These are phyloP conservation scores for Poeciliopsis turrubarensis DNA, from an alignment of 2,113 vertebrate species.

Conservation along the genomic window DNA sequence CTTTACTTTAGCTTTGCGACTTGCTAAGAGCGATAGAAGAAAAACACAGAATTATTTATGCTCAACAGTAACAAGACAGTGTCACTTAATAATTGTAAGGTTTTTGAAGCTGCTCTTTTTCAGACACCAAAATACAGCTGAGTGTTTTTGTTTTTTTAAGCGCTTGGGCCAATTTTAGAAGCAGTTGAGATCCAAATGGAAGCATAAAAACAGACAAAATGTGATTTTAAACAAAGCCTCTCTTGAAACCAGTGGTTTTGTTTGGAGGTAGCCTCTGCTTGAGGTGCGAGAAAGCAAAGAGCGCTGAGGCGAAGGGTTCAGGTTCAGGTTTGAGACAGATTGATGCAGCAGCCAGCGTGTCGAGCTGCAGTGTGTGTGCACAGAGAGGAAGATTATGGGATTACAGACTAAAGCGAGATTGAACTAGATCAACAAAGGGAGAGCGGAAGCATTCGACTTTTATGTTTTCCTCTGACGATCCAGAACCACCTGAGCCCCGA, in stretches of 20 bases:
- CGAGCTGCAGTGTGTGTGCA: conserved; percentile 3
- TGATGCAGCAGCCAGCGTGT: conserved; percentile 36
- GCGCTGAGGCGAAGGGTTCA: conserved; percentile 22
- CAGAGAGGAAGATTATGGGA: conserved; percentile 7
- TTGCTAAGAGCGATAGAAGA: too few species aligned
- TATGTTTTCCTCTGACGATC: conserved; percentile 26
- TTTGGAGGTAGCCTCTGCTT: conserved; percentile 22
- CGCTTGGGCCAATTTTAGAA: too few species aligned
- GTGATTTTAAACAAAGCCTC: not conserved
- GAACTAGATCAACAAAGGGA: conserved; percentile 56
- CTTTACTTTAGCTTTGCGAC: too few species aligned
- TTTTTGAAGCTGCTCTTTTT: too few species aligned
- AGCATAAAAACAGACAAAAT: too few species aligned
- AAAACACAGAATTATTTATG: too few species aligned
- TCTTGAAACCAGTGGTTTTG: conserved; percentile 11
- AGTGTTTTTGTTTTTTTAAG: too few species aligned
- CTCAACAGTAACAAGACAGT: too few species aligned
- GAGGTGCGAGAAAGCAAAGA: conserved; percentile 46
- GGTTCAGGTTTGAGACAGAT: conserved; percentile 26
- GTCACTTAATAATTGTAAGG: too few species aligned
- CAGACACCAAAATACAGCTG: too few species aligned
- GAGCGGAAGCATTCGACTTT: conserved; percentile 34
- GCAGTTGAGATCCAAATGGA: too few species aligned
- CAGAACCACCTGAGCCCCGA: conserved; percentile 66
- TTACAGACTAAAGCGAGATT: conserved; percentile 40